phyloP scores from a whole-genome alignment of 2,888 invertebrate species.

The Cheilosia pagana region DNA sequence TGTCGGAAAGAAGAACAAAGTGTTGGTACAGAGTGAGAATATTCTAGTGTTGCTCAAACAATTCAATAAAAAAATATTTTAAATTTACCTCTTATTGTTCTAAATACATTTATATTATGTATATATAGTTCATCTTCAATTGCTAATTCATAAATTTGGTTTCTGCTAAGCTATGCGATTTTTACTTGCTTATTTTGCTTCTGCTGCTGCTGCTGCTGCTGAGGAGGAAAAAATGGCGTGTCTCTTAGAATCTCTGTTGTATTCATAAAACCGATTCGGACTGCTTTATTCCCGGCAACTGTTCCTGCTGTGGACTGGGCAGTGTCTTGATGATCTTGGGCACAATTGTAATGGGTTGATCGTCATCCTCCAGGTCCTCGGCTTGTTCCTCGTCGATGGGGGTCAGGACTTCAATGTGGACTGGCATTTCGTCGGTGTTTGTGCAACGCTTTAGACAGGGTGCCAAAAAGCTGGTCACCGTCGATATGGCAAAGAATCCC shows the following conservation, averaged over 20 bases:
- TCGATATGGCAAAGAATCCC: slow-evolving; percentile 92
- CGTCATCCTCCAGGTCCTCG: slow-evolving; percentile 90
- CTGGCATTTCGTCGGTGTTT: slow-evolving; percentile 85
- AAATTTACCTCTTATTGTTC: slow-evolving; percentile 47
- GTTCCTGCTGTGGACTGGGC: slow-evolving; percentile 85
- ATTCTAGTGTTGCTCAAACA: slow-evolving; percentile 36
- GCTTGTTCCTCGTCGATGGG: slow-evolving; percentile 94
- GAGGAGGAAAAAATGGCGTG: slow-evolving; percentile 43
- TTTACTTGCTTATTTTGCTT: slow-evolving; percentile 48
- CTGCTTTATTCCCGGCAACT: slow-evolving; percentile 72
- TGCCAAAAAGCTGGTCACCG: slow-evolving; percentile 92
- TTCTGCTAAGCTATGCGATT: slow-evolving; percentile 62
- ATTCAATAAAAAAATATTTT: slow-evolving; percentile 64
- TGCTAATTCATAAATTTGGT: slow-evolving; percentile 52
- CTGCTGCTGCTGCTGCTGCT: slow-evolving; percentile 41
- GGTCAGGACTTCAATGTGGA: slow-evolving; percentile 89
- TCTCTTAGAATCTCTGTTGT: slow-evolving; percentile 51
- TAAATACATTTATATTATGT: slow-evolving; percentile 56
- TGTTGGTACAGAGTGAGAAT: slow-evolving; percentile 49
- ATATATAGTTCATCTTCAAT: slow-evolving; percentile 50
- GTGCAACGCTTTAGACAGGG: slow-evolving; percentile 87
- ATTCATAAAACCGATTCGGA: slow-evolving; percentile 73
- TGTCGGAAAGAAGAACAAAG: slow-evolving; percentile 28
- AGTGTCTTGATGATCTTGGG: slow-evolving; percentile 92
- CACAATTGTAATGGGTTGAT: slow-evolving; percentile 89